Evolutionary conservation across 2,113 vertebrate genomes (phyloP), one percentile per base, ranked within the genome.

Genomic region (Myodes glareolus): DNA sequence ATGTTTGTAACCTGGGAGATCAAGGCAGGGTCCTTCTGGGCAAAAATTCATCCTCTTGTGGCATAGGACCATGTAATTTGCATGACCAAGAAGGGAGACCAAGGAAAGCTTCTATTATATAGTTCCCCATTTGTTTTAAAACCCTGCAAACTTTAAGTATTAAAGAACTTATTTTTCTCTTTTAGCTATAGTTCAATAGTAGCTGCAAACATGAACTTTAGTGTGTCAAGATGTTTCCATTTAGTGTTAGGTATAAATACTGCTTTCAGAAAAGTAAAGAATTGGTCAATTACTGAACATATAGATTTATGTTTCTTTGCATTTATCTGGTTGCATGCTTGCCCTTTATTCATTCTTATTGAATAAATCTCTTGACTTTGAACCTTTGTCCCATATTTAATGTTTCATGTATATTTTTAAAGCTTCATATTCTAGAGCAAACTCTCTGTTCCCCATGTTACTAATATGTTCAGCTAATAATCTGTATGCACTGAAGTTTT

Each of bases 391-490:
- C 21, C 72, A 25, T 95, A 91, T 77, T 42, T 88, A 81, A 81
- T 93, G 12, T 78, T 84, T 82, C 3, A 7, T 63, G 36, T 63
- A 16, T 84, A 27, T 63, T 42, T 84, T 42, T 63, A 45, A 42
- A 31, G 7, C n/a, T 31, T 92, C 47, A 78, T 77, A 78, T 97
- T 36, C 42, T 81, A 47, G 10, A n/a, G 45, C 31, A 25, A 10
- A 45, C 33, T 90, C 29, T 90, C 25, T 67, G 3, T 14, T 76
- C 33, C 33, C 61, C 61, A 5, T 91, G 39, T 84, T 72, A 94
- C 85, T 86, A 61, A 95, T 91, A 94, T 80, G 33, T 92, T 86
- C 23, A 55, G 21, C 65, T 77, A 72, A 72, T 45, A 61, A 17
- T 39, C 3, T 7, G 47, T 88, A 82, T 16, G 2, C 61, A n/a